Percentiles rank a stretch among this genome's conserved stretches.
Conservation (phyloP, 2,113 vertebrate genomes). For the Meleagris gallopavo region DNA sequence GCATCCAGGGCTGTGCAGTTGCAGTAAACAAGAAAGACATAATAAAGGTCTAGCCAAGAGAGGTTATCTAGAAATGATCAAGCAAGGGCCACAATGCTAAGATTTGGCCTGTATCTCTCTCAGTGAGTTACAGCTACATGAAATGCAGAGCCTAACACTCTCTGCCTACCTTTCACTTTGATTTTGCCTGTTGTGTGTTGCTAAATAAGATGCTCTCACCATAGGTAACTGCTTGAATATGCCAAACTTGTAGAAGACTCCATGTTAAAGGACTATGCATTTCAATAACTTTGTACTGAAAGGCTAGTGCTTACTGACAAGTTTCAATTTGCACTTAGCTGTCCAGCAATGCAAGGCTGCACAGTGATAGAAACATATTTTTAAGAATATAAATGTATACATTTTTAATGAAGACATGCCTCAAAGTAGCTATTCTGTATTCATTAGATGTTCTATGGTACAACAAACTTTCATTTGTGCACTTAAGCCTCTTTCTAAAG, state of each 20-base stretch:
- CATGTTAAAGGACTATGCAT: neutral
- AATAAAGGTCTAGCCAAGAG: neutral
- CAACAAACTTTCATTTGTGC: neutral
- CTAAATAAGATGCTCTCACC: neutral
- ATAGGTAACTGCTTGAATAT: neutral
- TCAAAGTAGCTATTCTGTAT: neutral
- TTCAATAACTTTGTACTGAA: neutral
- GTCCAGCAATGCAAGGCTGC: neutral
- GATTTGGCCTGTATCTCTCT: neutral
- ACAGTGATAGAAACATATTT: neutral
- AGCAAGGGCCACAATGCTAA: neutral
- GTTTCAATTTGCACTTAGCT: neutral
- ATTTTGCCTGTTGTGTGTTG: accelerated
- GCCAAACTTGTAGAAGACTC: neutral
- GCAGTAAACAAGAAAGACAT: neutral
- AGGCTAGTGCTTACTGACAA: neutral
- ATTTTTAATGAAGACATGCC: neutral
- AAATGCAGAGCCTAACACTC: neutral
- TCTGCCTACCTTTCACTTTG: accelerated
- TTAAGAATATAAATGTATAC: accelerated
- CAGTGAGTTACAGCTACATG: neutral
- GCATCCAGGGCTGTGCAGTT: too few relatives aligned
- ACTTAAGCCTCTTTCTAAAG: neutral
- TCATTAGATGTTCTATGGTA: neutral
- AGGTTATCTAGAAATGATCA: neutral